Base-by-base conservation (phyloP, 2,797 vertebrate species). In the Rhabdophis nuchalis region DNA sequence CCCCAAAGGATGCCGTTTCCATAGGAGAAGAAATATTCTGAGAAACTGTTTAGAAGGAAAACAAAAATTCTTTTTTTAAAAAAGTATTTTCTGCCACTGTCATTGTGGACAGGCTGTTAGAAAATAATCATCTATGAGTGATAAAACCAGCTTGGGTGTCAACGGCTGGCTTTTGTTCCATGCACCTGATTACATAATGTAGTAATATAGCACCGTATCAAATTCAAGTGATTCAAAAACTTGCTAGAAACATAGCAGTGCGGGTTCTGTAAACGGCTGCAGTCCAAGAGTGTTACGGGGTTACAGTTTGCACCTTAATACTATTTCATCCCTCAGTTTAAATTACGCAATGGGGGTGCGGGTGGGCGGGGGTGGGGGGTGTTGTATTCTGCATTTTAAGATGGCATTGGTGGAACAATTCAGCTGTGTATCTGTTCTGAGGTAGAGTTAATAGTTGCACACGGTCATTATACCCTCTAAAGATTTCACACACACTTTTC, bases 131-230 rank as follows among this genome's bases (percentile, higher is more conserved):
- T 92, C 89, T 60, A 61, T 29, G 93, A 92, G 14, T 77, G 90
- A 86, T 53, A 90, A 96, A 93, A 85, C 94, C 92, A 88, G 93
- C 93, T 94, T 89, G 29, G 54, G 77, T 93, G 89, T 85, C 89
- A 36, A 85, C 25, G 4, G 89, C 89, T 68, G 89, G 92, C 16
- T 88, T 93, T 91, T 86, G 57, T 88, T 95, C 86, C 86, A 90
- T 32, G 85, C 90, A 95, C 92, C 77, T 72, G 93, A 93, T 95
- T 53, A 95, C 16, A 25, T 92, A 93, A 93, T 77, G 91, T 53
- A 92, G 29, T 94, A 82, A 95, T 96, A 95, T 97, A 98, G 98
- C 98, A 98, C 97, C 97, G 96, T 96, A 96, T 96, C 96, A 97
- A 96, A 95, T 97, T 97, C 97, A 97, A 97, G 97, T 96, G 96